Conservation (phyloP, 1,140 invertebrate species). For the Drosophila ogumai region DNA sequence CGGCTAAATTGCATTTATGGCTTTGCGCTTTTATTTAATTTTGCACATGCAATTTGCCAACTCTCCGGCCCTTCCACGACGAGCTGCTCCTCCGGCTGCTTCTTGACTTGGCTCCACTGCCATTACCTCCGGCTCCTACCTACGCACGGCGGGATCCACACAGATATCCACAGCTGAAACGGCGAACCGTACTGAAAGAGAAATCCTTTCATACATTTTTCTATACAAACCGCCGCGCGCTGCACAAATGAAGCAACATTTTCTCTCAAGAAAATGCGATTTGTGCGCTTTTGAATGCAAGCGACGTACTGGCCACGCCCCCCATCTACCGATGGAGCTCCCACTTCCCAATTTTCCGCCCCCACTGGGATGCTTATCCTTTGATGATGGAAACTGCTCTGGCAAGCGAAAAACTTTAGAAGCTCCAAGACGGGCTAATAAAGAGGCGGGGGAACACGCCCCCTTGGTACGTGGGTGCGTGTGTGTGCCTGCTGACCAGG, state of each 20-base stretch:
- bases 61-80: not conserved
- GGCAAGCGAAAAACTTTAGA: constrained; percentile 67
- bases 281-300: constrained; percentile 82
- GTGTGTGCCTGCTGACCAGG: constrained; percentile 35
- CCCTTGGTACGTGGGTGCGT: constrained; percentile 1
- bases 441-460: constrained; percentile 37
- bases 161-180: constrained; percentile 10
- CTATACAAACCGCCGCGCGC: constrained; percentile 73
- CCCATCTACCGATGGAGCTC: not conserved
- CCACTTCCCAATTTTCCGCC: constrained; percentile 6
- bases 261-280: constrained; percentile 81
- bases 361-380: constrained; percentile 65
- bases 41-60: constrained; percentile 71
- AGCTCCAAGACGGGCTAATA: constrained; percentile 66
- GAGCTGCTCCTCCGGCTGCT: constrained; percentile 1
- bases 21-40: constrained; percentile 76
- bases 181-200: constrained; percentile 33
- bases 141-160: constrained; percentile 34
- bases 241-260: constrained; percentile 83
- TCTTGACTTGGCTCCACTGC: constrained; percentile 10
- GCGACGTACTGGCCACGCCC: constrained; percentile 63
- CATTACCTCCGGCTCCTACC: constrained; percentile 31
- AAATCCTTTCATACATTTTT: constrained; percentile 80
- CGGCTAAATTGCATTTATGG: constrained; percentile 80
- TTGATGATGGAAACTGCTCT: constrained; percentile 74